Base-by-base conservation (phyloP, 2,797 vertebrate genomes). In the Helostoma temminkii region DNA sequence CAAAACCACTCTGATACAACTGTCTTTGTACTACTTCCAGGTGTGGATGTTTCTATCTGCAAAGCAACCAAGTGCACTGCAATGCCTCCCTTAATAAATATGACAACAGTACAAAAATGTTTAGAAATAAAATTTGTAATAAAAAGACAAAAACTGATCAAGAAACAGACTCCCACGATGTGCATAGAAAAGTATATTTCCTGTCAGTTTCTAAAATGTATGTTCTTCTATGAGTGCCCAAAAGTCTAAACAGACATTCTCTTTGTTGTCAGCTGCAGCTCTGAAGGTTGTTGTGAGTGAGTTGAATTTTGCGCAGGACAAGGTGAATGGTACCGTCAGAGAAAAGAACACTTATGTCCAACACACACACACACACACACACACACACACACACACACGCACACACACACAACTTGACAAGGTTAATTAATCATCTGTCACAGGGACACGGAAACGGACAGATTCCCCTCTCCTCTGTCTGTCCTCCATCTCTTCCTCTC, bases 381-480 rank as follows among this genome's bases (percentile, higher is more conserved):
- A 57, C 45, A 64, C 43, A 50, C 53, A 71, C 65, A 58, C 48
- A 47, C 12, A 18, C 21, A 57, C 45, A 63, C 42, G 46, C 53
- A 71, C 65, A 61, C 43, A 68, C 36, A 57, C 61, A 65, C 1
- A 77, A 78, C 73, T 80, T 81, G 78, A 89, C 80, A 82, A 81
- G 85, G 88, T 91, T 84, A 88, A 81, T 78, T 89, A 84, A 89
- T 92, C 87, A 86, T 84, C 73, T 80, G 81, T 88, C 85, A 87
- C 70, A 6, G 65, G 55, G 77, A 85, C 66, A 54, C 47, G 34
- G 36, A 71, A 66, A 69, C 25, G 37, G 81, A 85, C 81, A 78
- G 56, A 78, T 66, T 79, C 72, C 43, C 56, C 65, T 83, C 84
- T 86, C 81, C 82, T 87, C 79, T 71, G 74, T 82, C 77, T 54